Evolutionary conservation across 92 coral and sea anemone genomes (phyloP).

Genomic region (Palythoa grandiflora): DNA sequence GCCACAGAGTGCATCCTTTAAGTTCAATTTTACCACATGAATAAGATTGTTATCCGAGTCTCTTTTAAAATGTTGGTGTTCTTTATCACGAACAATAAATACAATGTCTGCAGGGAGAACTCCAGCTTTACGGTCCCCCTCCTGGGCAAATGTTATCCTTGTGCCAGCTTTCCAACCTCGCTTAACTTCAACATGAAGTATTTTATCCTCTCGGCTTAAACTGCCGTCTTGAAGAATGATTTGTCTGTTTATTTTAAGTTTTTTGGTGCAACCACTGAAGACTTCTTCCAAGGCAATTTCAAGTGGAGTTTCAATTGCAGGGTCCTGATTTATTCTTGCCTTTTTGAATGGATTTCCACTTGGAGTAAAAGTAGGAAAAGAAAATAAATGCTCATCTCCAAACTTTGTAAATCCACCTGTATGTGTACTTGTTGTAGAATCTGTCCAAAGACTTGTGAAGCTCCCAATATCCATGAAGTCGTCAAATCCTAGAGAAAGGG

Average conservation of each 20-base stretch:
- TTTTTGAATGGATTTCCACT: slow-evolving; percentile 72
- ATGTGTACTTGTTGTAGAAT: slow-evolving; percentile 38
- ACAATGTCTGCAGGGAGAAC: slow-evolving; percentile 87
- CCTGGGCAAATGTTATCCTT: slow-evolving; percentile 76
- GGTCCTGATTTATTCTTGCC: slow-evolving; percentile 70
- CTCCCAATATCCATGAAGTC: slow-evolving; percentile 66
- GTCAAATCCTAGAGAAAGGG: slow-evolving; percentile 58
- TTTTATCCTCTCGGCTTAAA: slow-evolving; percentile 75
- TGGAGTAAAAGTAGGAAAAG: slow-evolving; percentile 54
- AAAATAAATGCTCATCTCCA: slow-evolving; percentile 60
- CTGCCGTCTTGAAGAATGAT: slow-evolving; percentile 60
- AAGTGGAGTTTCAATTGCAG: slow-evolving; percentile 79
- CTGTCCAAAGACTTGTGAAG: slow-evolving; percentile 59
- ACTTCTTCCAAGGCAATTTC: slow-evolving; percentile 91
- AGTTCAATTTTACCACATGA: slow-evolving; percentile 82
- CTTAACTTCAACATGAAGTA: slow-evolving; percentile 83
- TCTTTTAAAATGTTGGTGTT: slow-evolving; percentile 89
- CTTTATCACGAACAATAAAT: slow-evolving; percentile 89
- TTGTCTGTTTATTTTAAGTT: slow-evolving; percentile 79
- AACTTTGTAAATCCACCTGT: slow-evolving; percentile 75
- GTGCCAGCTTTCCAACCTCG: slow-evolving; percentile 99
- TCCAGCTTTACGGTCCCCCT: slow-evolving; percentile 86
- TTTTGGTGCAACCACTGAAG: slow-evolving; percentile 75
- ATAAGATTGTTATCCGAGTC: slow-evolving; percentile 92
- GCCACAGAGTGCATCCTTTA: slow-evolving; percentile 89